Evolutionary conservation across 2,888 invertebrate genomes (phyloP).

Genomic region (Caradrina clavipalpis): DNA sequence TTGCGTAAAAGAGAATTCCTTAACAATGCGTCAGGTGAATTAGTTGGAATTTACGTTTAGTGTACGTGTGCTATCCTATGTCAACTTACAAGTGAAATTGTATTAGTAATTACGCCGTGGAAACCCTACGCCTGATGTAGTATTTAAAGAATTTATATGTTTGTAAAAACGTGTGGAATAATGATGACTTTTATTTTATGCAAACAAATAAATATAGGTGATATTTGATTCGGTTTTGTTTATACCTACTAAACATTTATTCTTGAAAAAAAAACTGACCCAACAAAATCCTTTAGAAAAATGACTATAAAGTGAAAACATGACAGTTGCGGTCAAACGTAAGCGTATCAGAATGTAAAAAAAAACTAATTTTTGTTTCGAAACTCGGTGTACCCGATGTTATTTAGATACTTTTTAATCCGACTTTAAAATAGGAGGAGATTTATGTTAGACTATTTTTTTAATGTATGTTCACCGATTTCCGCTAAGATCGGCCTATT

Average conservation of each 20-base stretch:
- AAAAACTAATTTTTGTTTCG: too few species aligned
- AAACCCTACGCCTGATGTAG: constrained; percentile 39
- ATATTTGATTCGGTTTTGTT: constrained; percentile 35
- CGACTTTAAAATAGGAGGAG: too few species aligned
- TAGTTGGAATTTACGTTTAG: constrained; percentile 37
- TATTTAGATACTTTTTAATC: too few species aligned
- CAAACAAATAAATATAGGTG: constrained; percentile 16
- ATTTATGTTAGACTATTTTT: too few species aligned
- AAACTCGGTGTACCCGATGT: too few species aligned
- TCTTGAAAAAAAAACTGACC: too few species aligned
- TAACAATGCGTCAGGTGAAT: constrained; percentile 45
- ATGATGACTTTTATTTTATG: constrained; percentile 26
- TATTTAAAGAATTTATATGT: constrained; percentile 27
- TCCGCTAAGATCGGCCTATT: too few species aligned
- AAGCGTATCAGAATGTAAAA: too few species aligned
- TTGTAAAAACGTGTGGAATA: neutral
- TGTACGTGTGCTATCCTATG: constrained; percentile 49
- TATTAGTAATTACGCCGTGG: constrained; percentile 47
- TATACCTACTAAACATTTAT: constrained; percentile 16
- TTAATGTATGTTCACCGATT: too few species aligned
- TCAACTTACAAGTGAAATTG: constrained; percentile 46
- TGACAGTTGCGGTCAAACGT: too few species aligned
- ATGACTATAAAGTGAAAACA: too few species aligned
- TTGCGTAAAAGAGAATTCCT: constrained; percentile 58
- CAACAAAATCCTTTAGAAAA: too few species aligned